Percentiles rank a stretch among this genome's conserved stretches.
These are phyloP conservation scores for Maniola hyperantus DNA, from an alignment of 2,888 invertebrate genomes.

Conservation along the genomic window DNA sequence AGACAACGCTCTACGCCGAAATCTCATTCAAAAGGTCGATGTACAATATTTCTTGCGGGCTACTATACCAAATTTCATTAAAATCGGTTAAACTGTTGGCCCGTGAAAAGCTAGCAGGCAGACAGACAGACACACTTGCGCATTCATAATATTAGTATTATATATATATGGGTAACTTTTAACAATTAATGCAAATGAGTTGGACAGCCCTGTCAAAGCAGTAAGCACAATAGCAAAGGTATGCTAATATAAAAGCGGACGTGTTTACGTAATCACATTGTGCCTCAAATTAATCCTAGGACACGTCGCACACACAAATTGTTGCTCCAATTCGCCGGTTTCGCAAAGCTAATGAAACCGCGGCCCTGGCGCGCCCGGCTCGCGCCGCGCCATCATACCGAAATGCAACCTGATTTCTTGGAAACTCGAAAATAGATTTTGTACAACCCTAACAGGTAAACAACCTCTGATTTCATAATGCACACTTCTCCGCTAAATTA, in stretches of 20 bases:
- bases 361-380: constrained; percentile 51
- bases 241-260: constrained; percentile 37
- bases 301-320: constrained; percentile 74
- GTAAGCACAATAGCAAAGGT: constrained; percentile 19
- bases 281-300: constrained; percentile 59
- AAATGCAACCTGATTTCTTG: constrained; percentile 21
- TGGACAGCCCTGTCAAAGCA: constrained; percentile 16
- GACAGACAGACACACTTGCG: too few relatives aligned
- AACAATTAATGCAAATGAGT: neutral
- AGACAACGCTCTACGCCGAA: too few relatives aligned
- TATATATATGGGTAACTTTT: too few relatives aligned
- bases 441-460: constrained; percentile 5
- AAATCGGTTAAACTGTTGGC: too few relatives aligned
- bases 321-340: constrained; percentile 77
- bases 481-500: neutral
- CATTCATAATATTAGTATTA: too few relatives aligned
- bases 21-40: too few relatives aligned
- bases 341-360: constrained; percentile 72
- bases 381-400: constrained; percentile 23
- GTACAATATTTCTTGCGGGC: too few relatives aligned
- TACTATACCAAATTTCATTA: too few relatives aligned
- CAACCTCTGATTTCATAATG: neutral
- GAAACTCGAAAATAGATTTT: neutral
- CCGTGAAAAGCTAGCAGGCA: too few relatives aligned
- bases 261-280: constrained; percentile 54